Evolutionary conservation across 2,113 vertebrate genomes (phyloP).

Genomic region (Malaclemys terrapin): DNA sequence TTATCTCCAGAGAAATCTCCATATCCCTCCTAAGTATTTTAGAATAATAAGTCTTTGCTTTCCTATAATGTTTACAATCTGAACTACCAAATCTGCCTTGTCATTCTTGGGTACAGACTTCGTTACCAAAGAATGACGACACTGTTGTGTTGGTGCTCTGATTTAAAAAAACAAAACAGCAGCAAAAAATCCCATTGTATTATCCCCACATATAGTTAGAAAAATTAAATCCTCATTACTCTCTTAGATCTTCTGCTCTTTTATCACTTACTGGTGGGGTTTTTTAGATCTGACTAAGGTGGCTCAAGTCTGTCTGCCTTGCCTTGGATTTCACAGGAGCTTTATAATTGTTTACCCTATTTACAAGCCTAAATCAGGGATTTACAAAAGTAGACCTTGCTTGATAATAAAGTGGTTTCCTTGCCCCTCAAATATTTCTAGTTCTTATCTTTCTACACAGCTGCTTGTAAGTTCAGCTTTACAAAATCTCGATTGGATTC

Average conservation of each 20-base stretch:
- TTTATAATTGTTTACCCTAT: constrained; percentile 56
- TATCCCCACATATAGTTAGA: constrained; percentile 49
- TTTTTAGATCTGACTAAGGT: constrained; percentile 50
- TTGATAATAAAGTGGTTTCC: constrained; percentile 75
- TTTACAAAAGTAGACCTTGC: constrained; percentile 68
- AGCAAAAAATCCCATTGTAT: background rate
- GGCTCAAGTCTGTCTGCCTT: constrained; percentile 64
- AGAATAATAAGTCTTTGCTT: background rate
- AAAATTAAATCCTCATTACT: constrained; percentile 67
- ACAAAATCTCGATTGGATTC: constrained; percentile 67
- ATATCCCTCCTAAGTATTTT: background rate
- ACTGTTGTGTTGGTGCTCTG: background rate
- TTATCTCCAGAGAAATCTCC: background rate
- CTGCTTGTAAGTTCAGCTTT: constrained; percentile 67
- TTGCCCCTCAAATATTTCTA: constrained; percentile 71
- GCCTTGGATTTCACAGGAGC: constrained; percentile 68
- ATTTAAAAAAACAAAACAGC: background rate
- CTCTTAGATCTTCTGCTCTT: constrained; percentile 58
- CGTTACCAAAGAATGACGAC: background rate
- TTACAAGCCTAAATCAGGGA: constrained; percentile 70
- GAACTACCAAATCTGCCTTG: background rate
- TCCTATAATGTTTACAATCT: background rate
- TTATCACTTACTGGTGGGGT: constrained; percentile 57
- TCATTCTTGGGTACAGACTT: background rate
- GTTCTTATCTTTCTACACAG: constrained; percentile 68